Evolutionary conservation across 2,113 vertebrate genomes (phyloP), one percentile per base, ranked within the genome.

Genomic region (Melanostigma gelatinosum): DNA sequence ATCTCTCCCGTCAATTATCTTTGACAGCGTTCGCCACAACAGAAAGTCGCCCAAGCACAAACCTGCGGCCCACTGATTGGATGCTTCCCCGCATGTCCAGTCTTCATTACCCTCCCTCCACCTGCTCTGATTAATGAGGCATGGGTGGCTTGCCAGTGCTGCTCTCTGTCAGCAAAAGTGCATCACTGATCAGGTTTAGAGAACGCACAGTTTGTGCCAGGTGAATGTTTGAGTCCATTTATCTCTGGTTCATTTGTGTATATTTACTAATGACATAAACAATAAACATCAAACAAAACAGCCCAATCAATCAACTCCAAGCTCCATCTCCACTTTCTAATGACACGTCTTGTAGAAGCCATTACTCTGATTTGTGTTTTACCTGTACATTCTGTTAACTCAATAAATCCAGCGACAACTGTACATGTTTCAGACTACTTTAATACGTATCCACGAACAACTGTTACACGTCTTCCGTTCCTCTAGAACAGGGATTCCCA

Each of bases 1-100:
- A 75, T 57, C 74, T 75, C 74, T 64, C 54, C 80, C 76, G 80
- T 87, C 88, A 91, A 88, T 90, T 90, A 85, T 70, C 80, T 77
- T 54, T 85, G 84, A 84, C 71, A 42, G 79, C 48, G 11, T 75
- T 68, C 72, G 55, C 66, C 73, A 80, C 42, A 62, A 71, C 76
- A 62, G 70, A 79, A 61, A 71, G 70, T 42, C 34, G 69, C 75
- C 46, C 71, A 20, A n/a, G 78, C 63, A 70, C 57, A 79, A 29
- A 74, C 36, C 57, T 61, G 38, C 0, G 54, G 64, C 61, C 80
- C 71, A 11, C 70, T 72, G 68, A 90, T 72, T 79, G 85, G 72
- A 89, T 54, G 68, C 63, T 63, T 77, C 82, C 29, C 69, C 76
- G 78, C 75, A 89, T 79, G 82, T 79, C 66, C 67, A 1, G 54